Evolutionary conservation across 2,113 vertebrate species (phyloP), one percentile per base, ranked within the genome.

Genomic region (Odobenus rosmarus): DNA sequence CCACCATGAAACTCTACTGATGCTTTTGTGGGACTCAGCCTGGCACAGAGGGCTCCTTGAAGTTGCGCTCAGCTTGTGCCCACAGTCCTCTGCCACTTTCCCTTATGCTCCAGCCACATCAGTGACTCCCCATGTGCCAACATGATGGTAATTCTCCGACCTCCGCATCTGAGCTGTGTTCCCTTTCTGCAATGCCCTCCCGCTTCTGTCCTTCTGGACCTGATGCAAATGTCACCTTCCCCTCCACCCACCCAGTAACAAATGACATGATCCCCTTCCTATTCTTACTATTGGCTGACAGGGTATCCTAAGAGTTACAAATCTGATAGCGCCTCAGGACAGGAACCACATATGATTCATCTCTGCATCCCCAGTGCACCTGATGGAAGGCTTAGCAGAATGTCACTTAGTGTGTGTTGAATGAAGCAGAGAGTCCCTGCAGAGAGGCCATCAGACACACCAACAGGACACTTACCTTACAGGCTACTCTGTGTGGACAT

Each of bases 401-500:
- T 7, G 2, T 69, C 57, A 36, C 67, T 51, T 5, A 76, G 46
- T 0, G n/a, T 36, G 1, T 87, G 69, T 21, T 23, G 36, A 92
- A 62, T 14, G 15, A 79, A 59, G 24, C 33, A 11, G 19, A 10
- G 28, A 39, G 64, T 28, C 15, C 33, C 67, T 7, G 13, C 7
- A 55, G 51, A 83, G 13, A 95, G 61, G 69, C 33, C 4, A 0
- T 26, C n/a, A n/a, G 55, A 19, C 7, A 36, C 3, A 28, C 33
- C n/a, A n/a, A 39, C 0, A 16, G 42, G 67, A 85, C 1, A 53
- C 98, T 33, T 98, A 99, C 99, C 99, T 99, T 99, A 99, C 99
- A 99, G 9, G 99, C 99, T 77, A 99, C 99, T 99, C 99, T 98
- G 98, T 99, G 99, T 97, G 99, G 99, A 96, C 99, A 99, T 19